Base-by-base conservation (phyloP, 2,797 vertebrate genomes). In the Siniperca obscura region DNA sequence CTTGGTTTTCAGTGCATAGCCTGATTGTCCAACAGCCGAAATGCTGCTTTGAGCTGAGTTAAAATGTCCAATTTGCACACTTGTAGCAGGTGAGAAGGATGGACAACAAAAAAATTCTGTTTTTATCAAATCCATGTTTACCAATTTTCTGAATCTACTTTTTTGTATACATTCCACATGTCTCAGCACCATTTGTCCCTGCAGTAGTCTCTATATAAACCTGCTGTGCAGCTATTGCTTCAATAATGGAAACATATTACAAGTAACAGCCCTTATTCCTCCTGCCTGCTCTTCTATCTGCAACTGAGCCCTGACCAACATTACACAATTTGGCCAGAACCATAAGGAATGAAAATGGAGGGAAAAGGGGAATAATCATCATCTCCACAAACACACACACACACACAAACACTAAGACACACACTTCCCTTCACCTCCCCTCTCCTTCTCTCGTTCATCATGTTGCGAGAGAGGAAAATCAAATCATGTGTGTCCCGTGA, bases 391-490 rank as follows among this genome's bases (percentile, higher is more conserved):
- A 79, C 48, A 61, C 38, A 68, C 42, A 56, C 27, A 56, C 27
- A 27, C 7, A 44, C n/a, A 80, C 30, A 30, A 30, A 30, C 34
- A 22, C 8, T 42, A 6, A n/a, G 46, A 66, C 69, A 67, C 57
- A 52, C 74, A 42, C 22, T 9, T 19, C 2, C 10, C 27, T 30
- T 19, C 4, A 7, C 13, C 64, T 16, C 30, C 42, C n/a, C 22
- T 4, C 55, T 53, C 11, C 13, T 25, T 65, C 56, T 60, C 65
- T 70, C 14, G 0, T 84, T 84, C 76, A 86, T 83, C 80, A 81
- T 77, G 70, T 67, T 61, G 80, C 4, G 30, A 82, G 61, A 59
- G 62, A 80, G 71, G 78, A 80, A 91, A 91, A 88, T 89, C 14
- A 6, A 87, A 89, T 78, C 84, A 82, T 70, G 74, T 70, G 83